Evolutionary conservation across 2,797 vertebrate genomes (phyloP).

Genomic region (Gymnocypris eckloni): DNA sequence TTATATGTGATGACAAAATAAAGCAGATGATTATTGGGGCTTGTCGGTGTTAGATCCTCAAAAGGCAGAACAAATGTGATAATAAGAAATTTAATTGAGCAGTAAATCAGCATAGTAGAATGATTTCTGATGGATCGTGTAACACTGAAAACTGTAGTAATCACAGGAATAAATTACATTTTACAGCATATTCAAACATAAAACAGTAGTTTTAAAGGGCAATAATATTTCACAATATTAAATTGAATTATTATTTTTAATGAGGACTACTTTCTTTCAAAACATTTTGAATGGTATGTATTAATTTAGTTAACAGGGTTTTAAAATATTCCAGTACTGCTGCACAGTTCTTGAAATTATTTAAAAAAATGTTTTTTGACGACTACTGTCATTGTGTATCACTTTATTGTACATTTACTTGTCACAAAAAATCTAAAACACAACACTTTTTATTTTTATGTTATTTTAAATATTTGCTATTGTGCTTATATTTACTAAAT

Average conservation of each 20-base stretch:
- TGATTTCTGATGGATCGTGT: too few species aligned
- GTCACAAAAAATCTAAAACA: background rate
- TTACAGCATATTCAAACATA: too few species aligned
- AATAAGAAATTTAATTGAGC: too few species aligned
- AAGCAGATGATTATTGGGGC: too few species aligned
- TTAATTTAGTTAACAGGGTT: background rate
- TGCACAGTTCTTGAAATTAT: background rate
- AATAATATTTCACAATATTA: background rate
- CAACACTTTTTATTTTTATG: background rate
- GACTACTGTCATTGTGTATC: background rate
- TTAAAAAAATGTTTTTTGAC: background rate
- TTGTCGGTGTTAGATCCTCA: too few species aligned
- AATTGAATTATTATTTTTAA: background rate
- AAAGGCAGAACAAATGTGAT: too few species aligned
- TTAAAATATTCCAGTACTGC: background rate
- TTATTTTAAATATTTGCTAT: background rate
- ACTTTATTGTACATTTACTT: background rate
- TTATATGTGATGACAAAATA: too few species aligned
- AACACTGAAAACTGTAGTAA: too few species aligned
- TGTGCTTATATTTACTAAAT: background rate
- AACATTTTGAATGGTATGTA: background rate
- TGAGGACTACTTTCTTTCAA: background rate
- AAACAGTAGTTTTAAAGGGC: background rate
- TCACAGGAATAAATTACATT: too few species aligned
- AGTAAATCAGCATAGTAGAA: too few species aligned